Evolutionary conservation across 2,797 vertebrate species (phyloP), one percentile per base, ranked within the genome.

Genomic region (Tamandua tetradactyla): DNA sequence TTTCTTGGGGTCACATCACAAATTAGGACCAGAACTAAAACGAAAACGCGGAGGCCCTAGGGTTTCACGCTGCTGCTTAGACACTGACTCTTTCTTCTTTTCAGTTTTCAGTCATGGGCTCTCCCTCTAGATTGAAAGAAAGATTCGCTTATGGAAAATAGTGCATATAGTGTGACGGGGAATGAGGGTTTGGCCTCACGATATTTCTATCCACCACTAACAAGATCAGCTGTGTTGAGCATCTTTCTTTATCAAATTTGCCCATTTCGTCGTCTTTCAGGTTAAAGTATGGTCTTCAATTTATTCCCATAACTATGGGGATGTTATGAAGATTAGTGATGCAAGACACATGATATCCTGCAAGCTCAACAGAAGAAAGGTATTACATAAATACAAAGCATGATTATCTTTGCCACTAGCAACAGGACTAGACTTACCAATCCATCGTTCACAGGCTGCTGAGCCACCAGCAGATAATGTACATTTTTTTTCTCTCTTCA

Each of bases 1-100:
- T 94, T 96, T 96, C 86, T 93, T 78, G 69, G 94, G 97, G 97
- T 97, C 96, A 96, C 92, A 37, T 96, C 94, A 97, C 96, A 96
- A 96, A 96, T 97, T 97, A 95, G 96, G 95, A 91, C 75, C 87
- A 94, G 94, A 89, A 96, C 95, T 95, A 81, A 92, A 96, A 79
- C 92, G 92, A 94, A 96, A 96, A 92, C 27, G 69, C 95, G 74
- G 93, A 96, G 90, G 88, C 71, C 89, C 75, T 7, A 82, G 96
- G 88, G 82, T 96, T 97, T 95, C 96, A 96, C 79, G 94, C 95
- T 92, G 88, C 89, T 97, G 97, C 96, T 59, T 93, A 61, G 80
- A 91, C 96, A 94, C 80, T 47, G 88, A 94, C 61, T 93, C 86
- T 66, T 90, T 78, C 71, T 96, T 91, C 93, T 94, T 97, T 97